Evolutionary conservation across 1,140 invertebrate genomes (phyloP).

Genomic region (Chironomus tepperi): DNA sequence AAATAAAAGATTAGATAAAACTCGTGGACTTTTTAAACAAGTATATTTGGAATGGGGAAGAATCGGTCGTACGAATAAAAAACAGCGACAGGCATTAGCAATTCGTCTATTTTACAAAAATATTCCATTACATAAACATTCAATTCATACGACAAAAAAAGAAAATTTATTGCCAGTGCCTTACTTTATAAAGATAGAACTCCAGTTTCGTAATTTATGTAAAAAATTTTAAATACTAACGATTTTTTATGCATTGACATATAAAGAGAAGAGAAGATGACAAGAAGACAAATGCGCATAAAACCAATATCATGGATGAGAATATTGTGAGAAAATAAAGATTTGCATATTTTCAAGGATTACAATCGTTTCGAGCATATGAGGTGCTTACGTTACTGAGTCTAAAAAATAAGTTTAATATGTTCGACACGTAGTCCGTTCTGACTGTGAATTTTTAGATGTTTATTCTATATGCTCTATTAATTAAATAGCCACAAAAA

Average conservation of each 20-base stretch:
- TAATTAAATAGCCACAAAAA: neutral
- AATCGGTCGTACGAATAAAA: too few species aligned
- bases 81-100: too few species aligned
- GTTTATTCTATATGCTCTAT: neutral
- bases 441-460: too few species aligned
- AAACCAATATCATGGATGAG: neutral
- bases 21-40: conserved; percentile 7
- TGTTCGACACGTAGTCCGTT: too few species aligned
- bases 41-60: neutral
- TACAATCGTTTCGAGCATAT: neutral
- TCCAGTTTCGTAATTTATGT: too few species aligned
- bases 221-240: too few species aligned
- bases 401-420: too few species aligned
- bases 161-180: conserved; percentile 6
- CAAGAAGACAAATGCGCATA: neutral
- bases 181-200: neutral
- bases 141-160: neutral
- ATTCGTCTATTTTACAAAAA: too few species aligned
- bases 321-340: neutral
- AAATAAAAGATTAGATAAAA: neutral
- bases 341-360: conserved; percentile 22
- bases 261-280: neutral
- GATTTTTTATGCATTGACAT: too few species aligned
- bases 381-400: neutral
- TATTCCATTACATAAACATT: neutral